Evolutionary conservation across 2,797 vertebrate genomes (phyloP).

Genomic region (Thunnus albacares): DNA sequence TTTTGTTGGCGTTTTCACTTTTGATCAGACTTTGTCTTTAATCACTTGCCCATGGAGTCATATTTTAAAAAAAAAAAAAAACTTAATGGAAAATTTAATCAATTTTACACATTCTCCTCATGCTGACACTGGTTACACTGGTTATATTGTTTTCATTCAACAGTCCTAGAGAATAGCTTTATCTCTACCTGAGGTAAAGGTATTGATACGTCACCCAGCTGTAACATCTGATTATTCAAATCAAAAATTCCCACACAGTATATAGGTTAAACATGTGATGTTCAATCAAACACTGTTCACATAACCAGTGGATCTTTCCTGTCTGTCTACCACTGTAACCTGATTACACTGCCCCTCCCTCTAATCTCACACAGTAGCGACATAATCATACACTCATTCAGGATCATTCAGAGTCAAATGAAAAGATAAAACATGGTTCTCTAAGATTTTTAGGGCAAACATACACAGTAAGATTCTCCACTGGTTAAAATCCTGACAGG

Average conservation of each 20-base stretch:
- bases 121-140: neutral
- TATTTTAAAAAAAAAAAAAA: neutral
- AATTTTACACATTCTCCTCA: neutral
- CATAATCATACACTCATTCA: constrained; percentile 57
- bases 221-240: neutral
- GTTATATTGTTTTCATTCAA: neutral
- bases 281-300: constrained; percentile 69
- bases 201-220: neutral
- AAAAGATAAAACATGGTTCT: constrained; percentile 18
- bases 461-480: constrained; percentile 3
- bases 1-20: constrained; percentile 50
- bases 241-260: constrained; percentile 17
- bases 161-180: neutral
- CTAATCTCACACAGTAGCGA: constrained; percentile 70
- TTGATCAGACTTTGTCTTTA: constrained; percentile 23
- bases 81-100: neutral
- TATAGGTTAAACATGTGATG: constrained; percentile 60
- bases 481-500: constrained; percentile 2
- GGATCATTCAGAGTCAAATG: constrained; percentile 15
- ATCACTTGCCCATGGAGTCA: neutral
- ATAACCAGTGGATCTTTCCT: constrained; percentile 72
- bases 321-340: constrained; percentile 61
- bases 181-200: neutral
- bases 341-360: constrained; percentile 69
- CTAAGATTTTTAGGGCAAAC: constrained; percentile 25